phyloP scores from a whole-genome alignment of 2,888 invertebrate species.

The Scotopteryx bipunctaria region DNA sequence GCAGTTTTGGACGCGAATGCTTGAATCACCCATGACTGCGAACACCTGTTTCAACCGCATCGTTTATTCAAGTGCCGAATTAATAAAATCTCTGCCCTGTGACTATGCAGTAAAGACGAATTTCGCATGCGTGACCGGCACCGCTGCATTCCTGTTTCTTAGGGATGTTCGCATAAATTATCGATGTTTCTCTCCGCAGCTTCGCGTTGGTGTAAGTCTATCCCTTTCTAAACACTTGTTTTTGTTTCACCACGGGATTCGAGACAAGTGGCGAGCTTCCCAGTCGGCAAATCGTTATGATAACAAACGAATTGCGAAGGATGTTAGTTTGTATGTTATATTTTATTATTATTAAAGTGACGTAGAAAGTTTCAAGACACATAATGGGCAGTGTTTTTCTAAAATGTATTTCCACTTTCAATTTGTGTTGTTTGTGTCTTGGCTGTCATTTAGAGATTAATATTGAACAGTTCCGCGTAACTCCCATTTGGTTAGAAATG shows the following conservation, averaged over 20 bases:
- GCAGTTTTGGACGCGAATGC: conserved; percentile 19
- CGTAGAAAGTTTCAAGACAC: not conserved
- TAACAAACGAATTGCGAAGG: conserved; percentile 40
- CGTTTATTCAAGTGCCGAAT: conserved; percentile 52
- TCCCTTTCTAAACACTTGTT: conserved; percentile 75
- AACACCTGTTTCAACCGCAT: conserved; percentile 81
- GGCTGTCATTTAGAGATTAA: conserved; percentile 35
- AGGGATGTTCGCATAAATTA: conserved; percentile 83
- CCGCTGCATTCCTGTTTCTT: conserved; percentile 73
- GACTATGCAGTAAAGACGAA: conserved; percentile 22
- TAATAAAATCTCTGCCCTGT: conserved; percentile 43
- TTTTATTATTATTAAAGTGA: not conserved
- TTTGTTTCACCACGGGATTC: conserved; percentile 65
- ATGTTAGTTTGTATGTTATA: conserved; percentile 42
- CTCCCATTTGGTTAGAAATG: conserved; percentile 63
- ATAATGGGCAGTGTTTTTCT: not conserved
- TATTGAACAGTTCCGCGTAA: conserved; percentile 54
- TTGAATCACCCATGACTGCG: conserved; percentile 60
- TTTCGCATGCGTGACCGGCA: conserved; percentile 32
- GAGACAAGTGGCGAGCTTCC: conserved; percentile 64
- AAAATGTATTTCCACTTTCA: conserved; percentile 9
- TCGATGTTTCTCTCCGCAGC: conserved; percentile 75
- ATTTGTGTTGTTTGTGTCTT: conserved; percentile 19
- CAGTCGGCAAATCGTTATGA: conserved; percentile 50
- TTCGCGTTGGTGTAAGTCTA: conserved; percentile 59